These are phyloP conservation scores for Tamandua tetradactyla DNA, from an alignment of 2,797 vertebrate species.

Conservation along the genomic window DNA sequence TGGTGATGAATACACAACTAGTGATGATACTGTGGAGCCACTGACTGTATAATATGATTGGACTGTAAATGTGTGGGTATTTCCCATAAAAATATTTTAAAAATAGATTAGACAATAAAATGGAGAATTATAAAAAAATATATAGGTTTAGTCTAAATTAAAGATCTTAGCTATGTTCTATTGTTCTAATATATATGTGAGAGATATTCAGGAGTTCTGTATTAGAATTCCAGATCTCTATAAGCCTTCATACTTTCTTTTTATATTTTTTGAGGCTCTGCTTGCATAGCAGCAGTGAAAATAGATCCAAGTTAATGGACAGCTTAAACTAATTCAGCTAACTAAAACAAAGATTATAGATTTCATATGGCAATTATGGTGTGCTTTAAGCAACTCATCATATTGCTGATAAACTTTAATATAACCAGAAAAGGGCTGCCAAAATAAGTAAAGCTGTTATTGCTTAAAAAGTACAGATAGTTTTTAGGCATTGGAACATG, in stretches of 20 bases:
- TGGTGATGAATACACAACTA: too few species aligned
- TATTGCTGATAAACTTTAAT: not conserved
- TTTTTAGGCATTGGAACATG: not conserved
- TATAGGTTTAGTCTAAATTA: not conserved
- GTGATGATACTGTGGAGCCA: too few species aligned
- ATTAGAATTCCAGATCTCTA: not conserved
- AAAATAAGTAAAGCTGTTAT: not conserved
- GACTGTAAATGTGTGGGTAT: too few species aligned
- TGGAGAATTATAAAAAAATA: too few species aligned
- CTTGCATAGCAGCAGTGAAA: slow-evolving; percentile 20
- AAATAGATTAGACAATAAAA: too few species aligned
- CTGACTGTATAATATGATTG: too few species aligned
- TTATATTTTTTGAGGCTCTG: not conserved
- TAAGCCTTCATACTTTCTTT: not conserved
- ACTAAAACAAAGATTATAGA: not conserved
- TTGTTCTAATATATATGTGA: not conserved
- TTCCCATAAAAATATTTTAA: too few species aligned
- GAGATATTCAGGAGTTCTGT: not conserved
- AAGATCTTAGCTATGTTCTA: not conserved
- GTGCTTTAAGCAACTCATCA: not conserved
- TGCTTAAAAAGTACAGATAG: not conserved
- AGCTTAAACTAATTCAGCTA: slow-evolving; percentile 12
- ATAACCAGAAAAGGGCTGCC: not conserved
- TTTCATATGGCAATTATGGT: not conserved
- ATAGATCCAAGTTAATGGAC: not conserved